Percentiles rank a stretch among this genome's conserved stretches.
Conservation (phyloP, 2,797 vertebrate species). For the Lateolabrax maculatus region DNA sequence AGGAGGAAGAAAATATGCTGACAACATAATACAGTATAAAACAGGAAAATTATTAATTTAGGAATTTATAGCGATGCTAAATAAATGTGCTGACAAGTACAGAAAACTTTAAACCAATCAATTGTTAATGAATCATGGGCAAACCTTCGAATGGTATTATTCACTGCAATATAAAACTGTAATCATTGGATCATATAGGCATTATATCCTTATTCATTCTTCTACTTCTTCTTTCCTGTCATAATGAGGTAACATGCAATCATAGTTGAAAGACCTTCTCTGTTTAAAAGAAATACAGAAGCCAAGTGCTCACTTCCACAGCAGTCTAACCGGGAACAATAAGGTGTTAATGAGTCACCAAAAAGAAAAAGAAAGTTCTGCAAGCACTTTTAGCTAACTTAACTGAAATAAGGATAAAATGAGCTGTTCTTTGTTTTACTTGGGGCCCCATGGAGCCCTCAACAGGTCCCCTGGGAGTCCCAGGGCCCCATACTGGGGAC, state of each 20-base stretch:
- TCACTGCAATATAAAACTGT: background rate
- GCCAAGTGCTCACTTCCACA: background rate
- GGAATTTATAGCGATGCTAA: background rate
- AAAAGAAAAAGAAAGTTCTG: slow-evolving; percentile 9
- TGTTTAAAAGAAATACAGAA: background rate
- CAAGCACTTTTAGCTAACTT: slow-evolving; percentile 8
- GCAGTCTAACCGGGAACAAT: background rate
- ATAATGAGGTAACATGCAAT: background rate
- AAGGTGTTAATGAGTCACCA: slow-evolving; percentile 4
- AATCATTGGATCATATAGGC: background rate
- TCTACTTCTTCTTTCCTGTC: background rate
- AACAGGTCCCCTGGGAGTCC: slow-evolving; percentile 16
- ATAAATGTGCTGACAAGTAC: background rate
- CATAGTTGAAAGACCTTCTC: background rate
- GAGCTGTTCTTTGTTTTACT: slow-evolving; percentile 15
- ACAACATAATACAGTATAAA: background rate
- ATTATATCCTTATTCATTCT: background rate
- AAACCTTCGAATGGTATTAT: background rate
- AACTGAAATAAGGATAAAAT: slow-evolving; percentile 20
- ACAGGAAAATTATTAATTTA: background rate
- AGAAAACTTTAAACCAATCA: background rate
- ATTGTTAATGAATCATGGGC: background rate
- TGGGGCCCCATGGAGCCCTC: background rate
- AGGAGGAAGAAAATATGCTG: background rate
- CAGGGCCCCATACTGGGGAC: background rate